Conservation (phyloP, 2,797 vertebrate species). For the Enoplosus armatus region DNA sequence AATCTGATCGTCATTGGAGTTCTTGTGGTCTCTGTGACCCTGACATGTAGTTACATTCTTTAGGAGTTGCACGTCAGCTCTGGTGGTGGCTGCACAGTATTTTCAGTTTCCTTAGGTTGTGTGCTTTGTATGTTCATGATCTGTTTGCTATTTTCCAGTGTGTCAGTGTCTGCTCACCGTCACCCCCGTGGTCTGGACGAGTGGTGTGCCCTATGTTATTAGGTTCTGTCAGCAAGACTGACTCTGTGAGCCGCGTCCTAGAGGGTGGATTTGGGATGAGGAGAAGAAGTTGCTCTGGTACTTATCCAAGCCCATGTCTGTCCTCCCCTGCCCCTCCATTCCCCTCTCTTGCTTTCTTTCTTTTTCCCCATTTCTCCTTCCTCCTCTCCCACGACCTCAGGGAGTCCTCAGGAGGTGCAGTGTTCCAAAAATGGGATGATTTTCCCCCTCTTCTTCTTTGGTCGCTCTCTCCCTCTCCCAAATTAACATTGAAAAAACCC, state of each 20-base stretch:
- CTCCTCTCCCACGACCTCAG: constrained; percentile 74
- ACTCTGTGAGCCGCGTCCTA: constrained; percentile 34
- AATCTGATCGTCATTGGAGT: background rate
- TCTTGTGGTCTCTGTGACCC: constrained; percentile 21
- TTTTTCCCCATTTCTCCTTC: constrained; percentile 35
- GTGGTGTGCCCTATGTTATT: constrained; percentile 31
- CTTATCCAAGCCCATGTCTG: constrained; percentile 53
- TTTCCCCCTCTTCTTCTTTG: constrained; percentile 24
- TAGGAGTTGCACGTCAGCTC: constrained; percentile 10
- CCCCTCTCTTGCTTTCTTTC: constrained; percentile 16
- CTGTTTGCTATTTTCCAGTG: constrained; percentile 48
- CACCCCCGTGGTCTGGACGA: constrained; percentile 33
- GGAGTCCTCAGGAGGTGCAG: constrained; percentile 62
- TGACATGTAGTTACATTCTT: constrained; percentile 13
- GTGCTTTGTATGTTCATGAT: constrained; percentile 13
- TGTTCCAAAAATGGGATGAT: constrained; percentile 65
- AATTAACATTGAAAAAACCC: constrained; percentile 63
- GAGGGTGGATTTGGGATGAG: constrained; percentile 42
- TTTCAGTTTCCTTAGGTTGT: constrained; percentile 7
- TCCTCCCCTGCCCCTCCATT: constrained; percentile 55
- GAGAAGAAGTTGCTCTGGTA: constrained; percentile 46
- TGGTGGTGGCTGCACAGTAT: background rate
- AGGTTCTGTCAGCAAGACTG: constrained; percentile 56
- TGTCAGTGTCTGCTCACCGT: constrained; percentile 47
- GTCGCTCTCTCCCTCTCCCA: constrained; percentile 51